Base-by-base conservation (phyloP, 2,888 invertebrate genomes). In the Abrostola tripartita region DNA sequence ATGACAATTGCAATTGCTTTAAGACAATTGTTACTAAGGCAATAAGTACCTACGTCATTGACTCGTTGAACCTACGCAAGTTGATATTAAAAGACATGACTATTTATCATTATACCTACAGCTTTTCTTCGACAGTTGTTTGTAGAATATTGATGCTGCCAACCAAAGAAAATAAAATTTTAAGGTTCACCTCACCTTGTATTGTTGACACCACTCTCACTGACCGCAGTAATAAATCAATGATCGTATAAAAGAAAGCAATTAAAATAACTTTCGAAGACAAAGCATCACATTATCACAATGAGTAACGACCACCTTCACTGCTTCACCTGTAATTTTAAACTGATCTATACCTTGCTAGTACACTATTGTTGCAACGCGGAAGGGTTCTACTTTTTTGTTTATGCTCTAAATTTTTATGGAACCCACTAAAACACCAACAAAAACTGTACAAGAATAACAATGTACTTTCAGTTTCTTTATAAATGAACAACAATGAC, bases 401-500 rank as follows among this genome's bases (percentile, higher is more conserved):
- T 92, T 90, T 88, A 80, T 92, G 91, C 91, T 93, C 93, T 64
- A 92, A 87, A 92, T 93, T 92, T 93, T 93, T 93, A 92, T 88
- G 88, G 82, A 71, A 73, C 68, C 75, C 88, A 84, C 86, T 88
- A 89, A 90, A 90, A 84, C 62, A 78, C 76, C 82, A 83, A 82
- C 90, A 91, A 91, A 91, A 90, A 91, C 83, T 85, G 78, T 84
- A 86, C 87, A 84, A 79, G 81, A 82, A 70, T 67, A 81, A 93
- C 94, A 94, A 93, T 92, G 80, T 84, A 94, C 94, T 94, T 93
- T 94, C 94, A 92, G 86, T 94, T 94, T 94, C 94, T 92, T 92
- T 94, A 94, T 94, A 93, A 93, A 93, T 85, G 62, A 72, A 68
- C 85, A 91, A 92, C 85, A 74, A 79, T 64, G 65, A 74, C 66